Base-by-base conservation (phyloP, 2,113 vertebrate species). In the Dasyprocta punctata region DNA sequence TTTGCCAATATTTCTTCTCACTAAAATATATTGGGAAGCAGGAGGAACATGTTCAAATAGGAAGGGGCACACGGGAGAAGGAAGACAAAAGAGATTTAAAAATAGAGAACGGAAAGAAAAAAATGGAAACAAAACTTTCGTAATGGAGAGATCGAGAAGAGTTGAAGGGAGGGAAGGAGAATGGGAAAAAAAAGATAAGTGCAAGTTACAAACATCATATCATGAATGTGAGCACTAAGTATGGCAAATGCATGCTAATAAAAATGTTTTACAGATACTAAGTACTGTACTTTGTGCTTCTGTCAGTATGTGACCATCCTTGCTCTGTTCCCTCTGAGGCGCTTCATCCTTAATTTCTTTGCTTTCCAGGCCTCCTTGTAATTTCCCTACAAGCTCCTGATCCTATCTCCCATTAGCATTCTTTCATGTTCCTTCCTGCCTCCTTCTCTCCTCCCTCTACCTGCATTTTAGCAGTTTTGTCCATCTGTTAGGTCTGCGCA, bases 371-470 rank as follows among this genome's bases (percentile, higher is more conserved):
- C 24, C 73, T 47, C 12, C 12, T 47, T 28, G 10, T 77, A 38
- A 41, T 81, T 78, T 83, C 26, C 71, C 75, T 20, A 2, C 1
- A 56, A 38, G 38, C 44, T 13, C 63, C 5, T 47, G 44, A 22
- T 33, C 58, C 28, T 58, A 6, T 67, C 36, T 67, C 13, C 26
- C 36, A 12, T 73, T 12, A 10, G 22, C 4, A 28, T n/a, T 41
- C 58, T 93, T 88, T 81, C 54, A 86, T 3, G 86, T 33, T 61
- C 49, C 63, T 83, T 71, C 17, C 19, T 33, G 24, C 61, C 28
- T 19, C 28, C 36, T n/a, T n/a, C n/a, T 24, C 9, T 38, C 26
- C 0, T 3, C 3, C 58, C 7, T 28, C 56, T 0, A 1, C 36
- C 47, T 44, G 44, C 47, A 69, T 12, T 8, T 56, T 11, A 67